Evolutionary conservation across 64 coral and sea anemone genomes (phyloP).

Genomic region (Pocillopora damicornis): DNA sequence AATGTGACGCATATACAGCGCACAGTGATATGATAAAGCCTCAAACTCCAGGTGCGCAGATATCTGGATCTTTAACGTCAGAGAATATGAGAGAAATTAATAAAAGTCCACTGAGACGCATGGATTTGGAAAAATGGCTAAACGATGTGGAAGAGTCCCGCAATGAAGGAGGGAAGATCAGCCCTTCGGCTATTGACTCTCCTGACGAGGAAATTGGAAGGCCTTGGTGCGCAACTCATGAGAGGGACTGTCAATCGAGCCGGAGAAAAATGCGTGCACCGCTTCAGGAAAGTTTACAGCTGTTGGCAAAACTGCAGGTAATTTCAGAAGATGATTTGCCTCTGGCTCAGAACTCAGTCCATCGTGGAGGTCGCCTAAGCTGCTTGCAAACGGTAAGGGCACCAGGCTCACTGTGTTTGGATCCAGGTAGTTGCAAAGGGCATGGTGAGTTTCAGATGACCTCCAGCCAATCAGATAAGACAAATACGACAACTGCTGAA

Average conservation of each 20-base stretch:
- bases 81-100: neutral
- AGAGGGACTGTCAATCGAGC: neutral
- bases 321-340: neutral
- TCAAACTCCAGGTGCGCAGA: neutral
- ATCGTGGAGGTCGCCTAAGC: slow-evolving; percentile 7
- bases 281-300: slow-evolving; percentile 20
- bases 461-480: neutral
- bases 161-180: neutral
- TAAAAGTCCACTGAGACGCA: neutral
- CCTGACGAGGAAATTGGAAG: neutral
- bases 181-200: neutral
- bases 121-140: slow-evolving; percentile 47
- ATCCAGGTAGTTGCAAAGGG: neutral
- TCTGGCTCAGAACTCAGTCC: neutral
- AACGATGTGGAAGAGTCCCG: slow-evolving; percentile 21
- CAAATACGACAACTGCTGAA: neutral
- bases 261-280: neutral
- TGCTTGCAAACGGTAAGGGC: slow-evolving; percentile 17
- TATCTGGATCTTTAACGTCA: neutral
- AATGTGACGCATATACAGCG: neutral
- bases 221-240: neutral
- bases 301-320: slow-evolving; percentile 3
- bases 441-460: neutral
- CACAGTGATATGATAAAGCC: neutral
- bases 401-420: slow-evolving; percentile 7